Evolutionary conservation across 2,797 vertebrate species (phyloP).

Genomic region (Cercopithecus mitis): DNA sequence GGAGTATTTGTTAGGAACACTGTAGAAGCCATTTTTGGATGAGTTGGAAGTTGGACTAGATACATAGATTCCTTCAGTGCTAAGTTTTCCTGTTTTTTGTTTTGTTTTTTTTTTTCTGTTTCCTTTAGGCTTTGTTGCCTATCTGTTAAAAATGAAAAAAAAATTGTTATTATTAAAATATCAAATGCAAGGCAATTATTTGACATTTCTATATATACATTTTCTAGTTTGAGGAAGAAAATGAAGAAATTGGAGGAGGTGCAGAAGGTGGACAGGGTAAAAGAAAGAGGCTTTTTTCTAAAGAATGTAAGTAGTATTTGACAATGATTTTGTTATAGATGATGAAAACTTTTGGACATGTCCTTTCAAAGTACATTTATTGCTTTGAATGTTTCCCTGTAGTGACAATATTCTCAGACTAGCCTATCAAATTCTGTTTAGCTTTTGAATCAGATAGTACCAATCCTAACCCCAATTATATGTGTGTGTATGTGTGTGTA

Average conservation of each 20-base stretch:
- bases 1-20: not conserved
- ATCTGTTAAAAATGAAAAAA: not conserved
- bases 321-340: not conserved
- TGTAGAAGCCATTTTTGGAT: not conserved
- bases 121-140: not conserved
- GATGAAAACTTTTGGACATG: not conserved
- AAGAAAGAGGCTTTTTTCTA: slow-evolving; percentile 96
- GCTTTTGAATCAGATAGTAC: slow-evolving; percentile 19
- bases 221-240: slow-evolving; percentile 92
- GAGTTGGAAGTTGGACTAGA: not conserved
- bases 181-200: not conserved
- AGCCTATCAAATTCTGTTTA: slow-evolving; percentile 9
- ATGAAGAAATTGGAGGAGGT: slow-evolving; percentile 91
- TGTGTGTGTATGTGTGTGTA: not conserved
- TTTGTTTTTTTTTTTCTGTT: not conserved
- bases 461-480: not conserved
- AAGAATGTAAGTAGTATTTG: slow-evolving; percentile 88
- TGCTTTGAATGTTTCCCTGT: not conserved
- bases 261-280: slow-evolving; percentile 92
- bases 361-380: not conserved
- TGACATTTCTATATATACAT: not conserved
- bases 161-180: not conserved
- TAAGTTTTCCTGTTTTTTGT: not conserved
- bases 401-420: slow-evolving; percentile 30
- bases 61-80: not conserved